These are phyloP conservation scores for Hetaerina titia DNA, from an alignment of 2,888 invertebrate species.

Conservation along the genomic window DNA sequence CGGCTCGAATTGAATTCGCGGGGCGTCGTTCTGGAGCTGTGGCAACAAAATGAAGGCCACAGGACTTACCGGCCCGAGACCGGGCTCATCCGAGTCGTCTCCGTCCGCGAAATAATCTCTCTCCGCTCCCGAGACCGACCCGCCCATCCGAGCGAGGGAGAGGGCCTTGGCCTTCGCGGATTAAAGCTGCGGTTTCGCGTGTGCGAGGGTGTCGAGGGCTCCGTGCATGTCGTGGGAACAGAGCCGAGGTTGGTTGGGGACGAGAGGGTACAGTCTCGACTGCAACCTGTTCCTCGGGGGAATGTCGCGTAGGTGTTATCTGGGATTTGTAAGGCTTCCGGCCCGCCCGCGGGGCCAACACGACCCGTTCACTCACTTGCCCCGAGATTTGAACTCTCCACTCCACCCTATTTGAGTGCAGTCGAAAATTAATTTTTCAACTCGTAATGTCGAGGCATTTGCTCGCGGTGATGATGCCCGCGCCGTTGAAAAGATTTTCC, in stretches of 20 bases:
- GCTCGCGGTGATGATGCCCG: too few relatives aligned
- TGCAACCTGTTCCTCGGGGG: neutral
- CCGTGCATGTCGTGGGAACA: neutral
- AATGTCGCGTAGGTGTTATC: neutral
- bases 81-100: neutral
- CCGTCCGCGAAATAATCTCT: neutral
- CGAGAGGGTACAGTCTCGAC: neutral
- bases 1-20: neutral
- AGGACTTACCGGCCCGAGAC: neutral
- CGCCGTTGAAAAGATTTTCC: too few relatives aligned
- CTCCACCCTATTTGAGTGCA: too few relatives aligned
- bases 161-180: too few relatives aligned
- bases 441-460: too few relatives aligned
- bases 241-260: neutral
- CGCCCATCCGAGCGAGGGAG: too few relatives aligned
- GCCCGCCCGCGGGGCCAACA: neutral
- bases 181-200: too few relatives aligned
- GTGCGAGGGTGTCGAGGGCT: neutral
- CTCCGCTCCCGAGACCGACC: too few relatives aligned
- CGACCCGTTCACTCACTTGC: too few relatives aligned
- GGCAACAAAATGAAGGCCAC: neutral
- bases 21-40: neutral
- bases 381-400: too few relatives aligned
- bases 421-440: too few relatives aligned
- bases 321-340: neutral